Conservation (phyloP, 2,888 invertebrate genomes). For the Trachelus troglodyta region DNA sequence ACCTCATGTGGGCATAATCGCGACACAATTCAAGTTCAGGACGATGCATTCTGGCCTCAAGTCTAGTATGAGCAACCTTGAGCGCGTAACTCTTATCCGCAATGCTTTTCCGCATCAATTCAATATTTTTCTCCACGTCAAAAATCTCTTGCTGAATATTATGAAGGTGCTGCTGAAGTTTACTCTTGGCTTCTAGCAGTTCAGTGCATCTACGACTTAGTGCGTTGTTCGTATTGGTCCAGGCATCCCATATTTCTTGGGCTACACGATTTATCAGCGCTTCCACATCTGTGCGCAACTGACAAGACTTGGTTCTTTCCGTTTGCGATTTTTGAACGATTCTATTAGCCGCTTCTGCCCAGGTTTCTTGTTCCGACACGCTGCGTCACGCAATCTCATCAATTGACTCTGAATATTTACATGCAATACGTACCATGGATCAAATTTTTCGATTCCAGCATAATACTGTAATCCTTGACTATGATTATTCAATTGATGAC, state of each 20-base stretch:
- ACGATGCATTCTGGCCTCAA: constrained; percentile 89
- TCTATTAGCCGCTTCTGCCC: constrained; percentile 85
- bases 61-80: constrained; percentile 88
- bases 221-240: constrained; percentile 86
- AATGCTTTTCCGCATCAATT: constrained; percentile 88
- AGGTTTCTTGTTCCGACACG: constrained; percentile 82
- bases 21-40: constrained; percentile 91
- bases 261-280: constrained; percentile 82
- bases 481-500: constrained; percentile 86
- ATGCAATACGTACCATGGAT: constrained; percentile 73
- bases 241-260: constrained; percentile 88
- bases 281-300: constrained; percentile 83
- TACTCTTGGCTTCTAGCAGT: constrained; percentile 85
- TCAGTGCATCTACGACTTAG: constrained; percentile 81
- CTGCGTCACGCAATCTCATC: constrained; percentile 54
- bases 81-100: constrained; percentile 87
- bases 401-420: constrained; percentile 33
- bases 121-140: constrained; percentile 92
- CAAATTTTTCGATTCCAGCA: constrained; percentile 88
- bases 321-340: constrained; percentile 83
- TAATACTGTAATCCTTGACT: constrained; percentile 86
- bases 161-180: constrained; percentile 82
- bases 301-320: constrained; percentile 82
- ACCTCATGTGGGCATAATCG: constrained; percentile 86
- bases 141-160: constrained; percentile 94